A percentile compares a stretch with the other conserved stretches of the same genome.
Conservation (phyloP, 2,888 invertebrate species). For the Phortica magna region DNA sequence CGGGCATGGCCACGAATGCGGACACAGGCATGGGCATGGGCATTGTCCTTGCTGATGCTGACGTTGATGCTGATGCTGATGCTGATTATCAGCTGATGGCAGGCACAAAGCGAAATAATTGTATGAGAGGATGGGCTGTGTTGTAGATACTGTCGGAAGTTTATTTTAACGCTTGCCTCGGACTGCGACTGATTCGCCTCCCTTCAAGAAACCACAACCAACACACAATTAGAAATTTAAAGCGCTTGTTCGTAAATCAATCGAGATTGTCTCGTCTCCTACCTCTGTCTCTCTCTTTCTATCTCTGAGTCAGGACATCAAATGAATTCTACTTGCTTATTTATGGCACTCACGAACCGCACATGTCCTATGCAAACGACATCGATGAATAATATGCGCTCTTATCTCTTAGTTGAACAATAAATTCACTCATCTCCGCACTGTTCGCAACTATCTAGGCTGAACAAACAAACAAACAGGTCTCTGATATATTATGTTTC, state of each 20-base stretch:
- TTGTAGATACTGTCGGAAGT: not conserved
- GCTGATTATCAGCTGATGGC: constrained; percentile 43
- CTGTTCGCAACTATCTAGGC: constrained; percentile 10
- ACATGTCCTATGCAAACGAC: constrained; percentile 16
- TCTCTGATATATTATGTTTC: constrained; percentile 59
- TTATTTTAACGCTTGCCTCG: not conserved
- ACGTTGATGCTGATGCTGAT: constrained; percentile 40
- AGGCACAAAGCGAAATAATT: constrained; percentile 12
- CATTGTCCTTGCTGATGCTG: constrained; percentile 33
- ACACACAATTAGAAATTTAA: constrained; percentile 51
- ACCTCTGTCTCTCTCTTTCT: not conserved
- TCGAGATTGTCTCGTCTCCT: constrained; percentile 20
- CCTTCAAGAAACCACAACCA: constrained; percentile 32
- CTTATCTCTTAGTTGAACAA: constrained; percentile 26
- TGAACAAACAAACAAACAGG: constrained; percentile 39
- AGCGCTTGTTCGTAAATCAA: constrained; percentile 35
- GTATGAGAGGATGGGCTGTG: not conserved
- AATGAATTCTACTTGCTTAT: constrained; percentile 49
- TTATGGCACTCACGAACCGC: constrained; percentile 48
- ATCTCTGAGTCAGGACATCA: constrained; percentile 11
- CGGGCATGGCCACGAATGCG: not conserved
- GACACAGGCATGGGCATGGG: not conserved
- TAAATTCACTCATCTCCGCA: constrained; percentile 24
- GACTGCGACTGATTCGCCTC: constrained; percentile 32
- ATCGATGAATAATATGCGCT: constrained; percentile 42